Evolutionary conservation across 92 coral and sea anemone species (phyloP), one percentile per base, ranked within the genome.

Genomic region (Diadumene lineata): DNA sequence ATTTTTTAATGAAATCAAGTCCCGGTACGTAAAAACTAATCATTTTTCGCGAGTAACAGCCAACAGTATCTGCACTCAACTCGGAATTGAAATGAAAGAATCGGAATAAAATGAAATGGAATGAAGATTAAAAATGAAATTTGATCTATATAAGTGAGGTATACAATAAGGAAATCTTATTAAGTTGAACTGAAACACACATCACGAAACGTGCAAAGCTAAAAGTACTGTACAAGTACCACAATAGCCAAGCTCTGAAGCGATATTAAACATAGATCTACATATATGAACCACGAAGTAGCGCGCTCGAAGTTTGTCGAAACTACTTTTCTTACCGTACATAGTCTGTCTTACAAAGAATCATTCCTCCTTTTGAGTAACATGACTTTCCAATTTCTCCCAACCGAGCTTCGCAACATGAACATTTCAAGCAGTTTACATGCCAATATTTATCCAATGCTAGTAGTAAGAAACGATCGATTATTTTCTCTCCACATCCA

Each of bases 401-500:
- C 63, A 96, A 69, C 64, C 97, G 77, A 32, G 92, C 99, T 38
- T 84, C 91, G 53, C 99, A 96, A 78, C 99, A 96, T 44, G 99
- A 89, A 61, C 99, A 96, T 60, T 96, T 92, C 43, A 96, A 74
- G 82, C 99, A 96, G 56, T 87, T 86, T 9, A 96, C 92, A 60
- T 96, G 99, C 99, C 99, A 96, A 67, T 96, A 96, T 80, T 96
- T 92, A 43, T 96, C 99, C 85, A 96, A 69, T 3, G 99, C 99
- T 63, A 86, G 87, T 1, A 96, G 91, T 29, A 96, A 82, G 64
- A 92, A 96, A 2, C 97, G 87, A 70, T 96, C 99, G 64, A 96
- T 69, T 32, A 96, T 96, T 68, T 90, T 89, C 48, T 93, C 90
- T 7, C 99, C 90, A 67, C 99, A 96, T 24, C 97, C 99, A 1